A percentile compares a stretch with the other conserved stretches of the same genome.
These are phyloP conservation scores for Tetrax tetrax DNA, from an alignment of 2,113 vertebrate genomes.

Conservation along the genomic window DNA sequence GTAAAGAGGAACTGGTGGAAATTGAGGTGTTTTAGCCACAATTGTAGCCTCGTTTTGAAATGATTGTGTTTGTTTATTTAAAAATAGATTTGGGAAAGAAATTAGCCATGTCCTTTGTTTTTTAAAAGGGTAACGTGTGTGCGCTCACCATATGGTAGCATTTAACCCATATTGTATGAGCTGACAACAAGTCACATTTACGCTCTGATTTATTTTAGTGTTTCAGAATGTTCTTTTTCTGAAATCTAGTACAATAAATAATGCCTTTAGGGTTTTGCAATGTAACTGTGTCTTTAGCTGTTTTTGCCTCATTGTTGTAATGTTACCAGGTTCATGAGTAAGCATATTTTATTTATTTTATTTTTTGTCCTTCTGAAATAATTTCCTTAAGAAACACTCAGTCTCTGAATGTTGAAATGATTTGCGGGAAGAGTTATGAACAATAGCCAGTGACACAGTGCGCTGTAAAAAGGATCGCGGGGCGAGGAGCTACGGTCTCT, in stretches of 20 bases:
- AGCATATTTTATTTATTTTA: neutral
- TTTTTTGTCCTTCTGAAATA: neutral
- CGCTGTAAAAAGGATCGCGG: neutral
- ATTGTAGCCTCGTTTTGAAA: neutral
- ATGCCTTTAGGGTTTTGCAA: slow-evolving; percentile 13
- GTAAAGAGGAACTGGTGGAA: neutral
- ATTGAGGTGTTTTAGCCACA: neutral
- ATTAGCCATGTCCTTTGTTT: slow-evolving; percentile 63
- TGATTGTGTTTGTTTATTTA: neutral
- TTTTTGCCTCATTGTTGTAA: slow-evolving; percentile 1
- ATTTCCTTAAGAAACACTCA: neutral
- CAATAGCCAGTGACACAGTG: slow-evolving; percentile 10
- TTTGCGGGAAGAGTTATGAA: slow-evolving; percentile 28
- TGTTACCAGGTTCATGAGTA: slow-evolving; percentile 10
- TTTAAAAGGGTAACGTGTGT: slow-evolving; percentile 36
- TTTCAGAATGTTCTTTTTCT: slow-evolving; percentile 65
- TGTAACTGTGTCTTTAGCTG: slow-evolving; percentile 13
- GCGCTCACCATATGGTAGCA: slow-evolving; percentile 62
- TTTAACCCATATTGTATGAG: slow-evolving; percentile 65
- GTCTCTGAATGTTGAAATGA: slow-evolving; percentile 24
- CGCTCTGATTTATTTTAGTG: slow-evolving; percentile 63
- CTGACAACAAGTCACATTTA: slow-evolving; percentile 40
- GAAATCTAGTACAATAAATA: slow-evolving; percentile 26
- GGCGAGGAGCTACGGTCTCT: slow-evolving; percentile 49
- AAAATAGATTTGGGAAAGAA: slow-evolving; percentile 47